Percentiles rank a stretch among this genome's conserved stretches.
phyloP scores from a whole-genome alignment of 2,888 invertebrate genomes.

The Alviniconcha strummeri region DNA sequence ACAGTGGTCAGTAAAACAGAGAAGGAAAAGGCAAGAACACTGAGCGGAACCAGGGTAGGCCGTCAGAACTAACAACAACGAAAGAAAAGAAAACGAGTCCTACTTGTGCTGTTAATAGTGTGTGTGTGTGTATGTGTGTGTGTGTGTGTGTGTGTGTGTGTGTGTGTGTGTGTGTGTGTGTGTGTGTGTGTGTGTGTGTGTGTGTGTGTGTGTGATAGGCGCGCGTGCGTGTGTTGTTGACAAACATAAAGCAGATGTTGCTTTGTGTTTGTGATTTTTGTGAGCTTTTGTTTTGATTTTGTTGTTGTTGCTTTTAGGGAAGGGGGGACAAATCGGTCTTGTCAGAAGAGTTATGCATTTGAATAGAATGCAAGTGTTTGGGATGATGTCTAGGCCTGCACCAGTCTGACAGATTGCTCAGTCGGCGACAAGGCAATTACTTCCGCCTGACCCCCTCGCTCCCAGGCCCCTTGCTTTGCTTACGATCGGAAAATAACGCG shows the following conservation, averaged over 20 bases:
- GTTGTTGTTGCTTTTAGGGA: no score
- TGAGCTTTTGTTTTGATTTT: not conserved
- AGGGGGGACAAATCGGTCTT: not conserved
- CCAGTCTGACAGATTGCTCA: not conserved
- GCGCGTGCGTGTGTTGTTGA: no score
- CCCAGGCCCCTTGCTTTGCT: not conserved
- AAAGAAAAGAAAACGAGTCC: not conserved
- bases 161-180: not conserved
- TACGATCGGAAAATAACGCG: not conserved
- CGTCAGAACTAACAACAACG: not conserved
- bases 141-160: not conserved
- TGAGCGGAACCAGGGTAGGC: no score
- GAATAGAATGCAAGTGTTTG: not conserved
- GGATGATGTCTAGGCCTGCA: not conserved
- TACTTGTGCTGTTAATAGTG: not conserved
- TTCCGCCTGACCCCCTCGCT: not conserved
- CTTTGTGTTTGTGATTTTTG: not conserved
- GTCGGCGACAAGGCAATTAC: not conserved
- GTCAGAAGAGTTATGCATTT: not conserved
- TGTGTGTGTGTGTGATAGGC: no score
- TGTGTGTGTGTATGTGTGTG: not conserved
- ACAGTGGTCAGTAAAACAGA: no score
- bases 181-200: not conserved
- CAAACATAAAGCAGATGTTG: not conserved
- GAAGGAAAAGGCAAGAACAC: no score